Evolutionary conservation across 2,113 vertebrate genomes (phyloP).

Genomic region (Gallinago media): DNA sequence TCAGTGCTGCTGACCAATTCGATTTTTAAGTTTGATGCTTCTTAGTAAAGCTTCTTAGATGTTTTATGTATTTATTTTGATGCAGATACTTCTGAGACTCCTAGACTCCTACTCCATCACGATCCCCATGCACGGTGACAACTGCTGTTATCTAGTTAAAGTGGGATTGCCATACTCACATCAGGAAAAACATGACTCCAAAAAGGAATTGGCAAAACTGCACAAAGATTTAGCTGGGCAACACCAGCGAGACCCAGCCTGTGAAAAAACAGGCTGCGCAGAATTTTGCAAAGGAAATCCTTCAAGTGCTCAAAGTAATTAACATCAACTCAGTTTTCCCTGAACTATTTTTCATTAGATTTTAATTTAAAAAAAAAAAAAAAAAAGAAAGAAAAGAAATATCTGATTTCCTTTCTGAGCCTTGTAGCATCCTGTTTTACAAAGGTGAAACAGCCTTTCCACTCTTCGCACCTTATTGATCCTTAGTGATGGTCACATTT

Average conservation of each 20-base stretch:
- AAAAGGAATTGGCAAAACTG: background rate
- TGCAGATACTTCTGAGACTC: background rate
- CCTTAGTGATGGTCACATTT: background rate
- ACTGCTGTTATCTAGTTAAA: background rate
- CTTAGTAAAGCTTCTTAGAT: background rate
- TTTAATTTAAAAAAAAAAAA: background rate
- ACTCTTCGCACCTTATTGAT: background rate
- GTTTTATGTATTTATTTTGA: conserved; percentile 30
- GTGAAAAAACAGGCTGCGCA: background rate
- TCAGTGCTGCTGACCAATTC: background rate
- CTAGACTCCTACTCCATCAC: background rate
- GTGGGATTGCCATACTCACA: background rate
- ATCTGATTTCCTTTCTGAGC: background rate
- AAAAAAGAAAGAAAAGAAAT: background rate
- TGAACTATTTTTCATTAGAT: background rate
- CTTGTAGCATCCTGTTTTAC: background rate
- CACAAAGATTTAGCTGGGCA: background rate
- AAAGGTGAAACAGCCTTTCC: background rate
- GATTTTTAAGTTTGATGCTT: background rate
- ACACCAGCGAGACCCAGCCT: background rate
- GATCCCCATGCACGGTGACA: background rate
- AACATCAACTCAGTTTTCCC: background rate
- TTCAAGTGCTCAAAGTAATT: background rate
- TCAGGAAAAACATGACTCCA: background rate
- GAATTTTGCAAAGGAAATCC: background rate